These are phyloP conservation scores for Mythimna vitellina DNA, from an alignment of 2,888 invertebrate genomes.

Conservation along the genomic window DNA sequence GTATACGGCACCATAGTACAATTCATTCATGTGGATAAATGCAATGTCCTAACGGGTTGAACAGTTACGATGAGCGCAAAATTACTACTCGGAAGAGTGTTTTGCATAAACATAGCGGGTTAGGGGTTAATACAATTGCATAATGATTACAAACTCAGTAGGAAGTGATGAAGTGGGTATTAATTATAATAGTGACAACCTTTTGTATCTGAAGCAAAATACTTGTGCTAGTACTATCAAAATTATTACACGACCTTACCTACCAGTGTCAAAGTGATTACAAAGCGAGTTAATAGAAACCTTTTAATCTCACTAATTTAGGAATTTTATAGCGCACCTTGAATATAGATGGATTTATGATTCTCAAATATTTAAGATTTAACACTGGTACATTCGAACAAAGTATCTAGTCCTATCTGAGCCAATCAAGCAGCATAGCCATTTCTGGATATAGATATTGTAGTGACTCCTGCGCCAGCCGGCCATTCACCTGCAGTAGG, in stretches of 20 bases:
- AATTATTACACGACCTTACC: neutral
- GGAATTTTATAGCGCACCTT: neutral
- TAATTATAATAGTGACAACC: neutral
- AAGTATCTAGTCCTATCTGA: conserved; percentile 33
- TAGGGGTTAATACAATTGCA: conserved; percentile 38
- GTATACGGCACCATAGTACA: conserved; percentile 15
- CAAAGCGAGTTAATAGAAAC: neutral
- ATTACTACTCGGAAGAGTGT: conserved; percentile 28
- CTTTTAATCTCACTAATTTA: neutral
- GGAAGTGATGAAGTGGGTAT: conserved; percentile 6
- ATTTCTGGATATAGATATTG: conserved; percentile 56
- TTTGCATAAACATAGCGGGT: conserved; percentile 46
- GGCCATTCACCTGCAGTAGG: conserved; percentile 68
- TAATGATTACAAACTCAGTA: conserved; percentile 9
- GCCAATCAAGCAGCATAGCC: conserved; percentile 42
- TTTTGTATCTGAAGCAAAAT: neutral
- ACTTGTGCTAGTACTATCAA: neutral
- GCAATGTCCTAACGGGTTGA: conserved; percentile 39
- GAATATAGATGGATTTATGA: neutral
- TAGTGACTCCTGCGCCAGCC: conserved; percentile 59
- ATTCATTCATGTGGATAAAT: conserved; percentile 49
- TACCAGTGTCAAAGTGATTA: neutral
- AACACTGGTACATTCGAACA: conserved; percentile 1
- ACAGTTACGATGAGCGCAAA: conserved; percentile 37
- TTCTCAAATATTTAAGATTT: conserved; percentile 1